Conservation (phyloP, 2,888 invertebrate genomes). For the Halocaridina rubra region DNA sequence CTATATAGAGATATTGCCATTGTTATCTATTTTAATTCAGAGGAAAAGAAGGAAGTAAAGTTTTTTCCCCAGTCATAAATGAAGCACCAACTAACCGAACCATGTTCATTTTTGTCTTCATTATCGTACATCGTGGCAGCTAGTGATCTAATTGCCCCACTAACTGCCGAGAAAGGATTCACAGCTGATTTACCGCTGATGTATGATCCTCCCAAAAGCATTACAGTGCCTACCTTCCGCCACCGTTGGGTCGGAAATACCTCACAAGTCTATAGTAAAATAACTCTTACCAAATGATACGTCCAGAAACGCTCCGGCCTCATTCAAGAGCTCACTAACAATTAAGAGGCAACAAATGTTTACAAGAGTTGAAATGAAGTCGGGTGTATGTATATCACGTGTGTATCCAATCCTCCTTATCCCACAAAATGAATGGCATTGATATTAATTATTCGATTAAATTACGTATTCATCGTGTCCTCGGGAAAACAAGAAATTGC, state of each 20-base stretch:
- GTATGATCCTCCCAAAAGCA: constrained; percentile 26
- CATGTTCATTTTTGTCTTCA: constrained; percentile 34
- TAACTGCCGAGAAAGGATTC: constrained; percentile 54
- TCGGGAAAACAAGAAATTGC: too few relatives aligned
- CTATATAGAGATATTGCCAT: background rate
- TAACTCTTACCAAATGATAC: too few relatives aligned
- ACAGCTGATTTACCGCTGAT: constrained; percentile 53
- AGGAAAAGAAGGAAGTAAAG: too few relatives aligned
- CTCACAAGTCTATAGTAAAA: too few relatives aligned
- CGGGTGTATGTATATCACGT: constrained; percentile 16
- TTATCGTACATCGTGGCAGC: constrained; percentile 55
- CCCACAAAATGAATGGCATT: constrained; percentile 4
- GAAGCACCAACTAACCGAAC: background rate
- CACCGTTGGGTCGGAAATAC: constrained; percentile 9
- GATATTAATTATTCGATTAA: constrained; percentile 20
- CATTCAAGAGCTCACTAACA: constrained; percentile 1
- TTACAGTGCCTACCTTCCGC: background rate
- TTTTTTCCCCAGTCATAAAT: too few relatives aligned
- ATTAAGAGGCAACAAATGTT: constrained; percentile 34
- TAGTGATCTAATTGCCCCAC: constrained; percentile 52
- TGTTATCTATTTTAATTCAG: too few relatives aligned
- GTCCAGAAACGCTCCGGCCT: too few relatives aligned
- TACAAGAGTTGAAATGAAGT: constrained; percentile 33
- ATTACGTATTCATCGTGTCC: too few relatives aligned
- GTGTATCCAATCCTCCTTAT: background rate